Base-by-base conservation (phyloP, 2,113 vertebrate genomes). In the Dicrurus megarhynchus region DNA sequence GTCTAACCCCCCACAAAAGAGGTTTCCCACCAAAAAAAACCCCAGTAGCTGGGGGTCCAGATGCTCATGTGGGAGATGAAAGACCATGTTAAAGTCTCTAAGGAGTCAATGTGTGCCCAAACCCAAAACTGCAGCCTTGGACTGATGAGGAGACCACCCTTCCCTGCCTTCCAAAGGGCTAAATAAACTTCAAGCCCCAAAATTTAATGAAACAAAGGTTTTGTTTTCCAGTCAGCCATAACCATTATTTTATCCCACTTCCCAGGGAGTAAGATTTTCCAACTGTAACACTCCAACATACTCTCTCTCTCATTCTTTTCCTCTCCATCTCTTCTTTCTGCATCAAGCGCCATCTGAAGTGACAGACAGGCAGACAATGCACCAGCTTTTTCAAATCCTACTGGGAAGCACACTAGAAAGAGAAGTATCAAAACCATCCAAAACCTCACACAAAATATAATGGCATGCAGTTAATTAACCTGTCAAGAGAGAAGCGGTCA, bases 311-410 rank as follows among this genome's bases (percentile, higher is more conserved):
- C 42, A n/a, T 20, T 73, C 49, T 79, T 79, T 86, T 69, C 26
- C 53, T 76, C 71, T 67, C 60, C 22, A 35, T 75, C 47, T 88
- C 73, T 68, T 84, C 65, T 28, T 81, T 75, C 71, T 89, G 55
- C 50, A 84, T 53, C 49, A 71, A 82, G 26, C 4, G 1, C 49
- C 76, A 92, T 78, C 52, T 94, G 89, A 96, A 89, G 47, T 57
- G 61, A 90, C 73, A 94, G 92, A 81, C 84, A 96, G 22, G 90
- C 90, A 93, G 90, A 92, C 76, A 97, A 96, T 95, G 86, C 47
- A 84, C 22, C 85, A 95, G 78, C 27, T 24, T 90, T 89, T 96
- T 71, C 65, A 87, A 87, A 91, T 27, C 46, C 78, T 83, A 42
- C 67, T 70, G 79, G 90, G 82, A 96, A 96, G 60, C 7, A 3